Conservation (phyloP, 1,140 invertebrate species). For the Melitaea cinxia region DNA sequence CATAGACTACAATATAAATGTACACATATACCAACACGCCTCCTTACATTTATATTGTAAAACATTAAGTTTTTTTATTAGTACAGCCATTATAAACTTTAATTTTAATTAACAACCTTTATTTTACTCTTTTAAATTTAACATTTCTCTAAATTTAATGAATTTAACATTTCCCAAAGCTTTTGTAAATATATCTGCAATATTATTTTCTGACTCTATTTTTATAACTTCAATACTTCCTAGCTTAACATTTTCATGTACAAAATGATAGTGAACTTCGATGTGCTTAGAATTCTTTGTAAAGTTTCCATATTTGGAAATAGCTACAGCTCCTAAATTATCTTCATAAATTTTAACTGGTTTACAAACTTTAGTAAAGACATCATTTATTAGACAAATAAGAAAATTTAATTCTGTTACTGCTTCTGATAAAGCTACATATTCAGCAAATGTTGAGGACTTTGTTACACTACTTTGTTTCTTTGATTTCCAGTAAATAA, state of each 20-base stretch:
- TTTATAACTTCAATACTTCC: too few species aligned
- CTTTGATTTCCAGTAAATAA: conserved; percentile 57
- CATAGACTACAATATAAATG: too few species aligned
- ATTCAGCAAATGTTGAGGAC: conserved; percentile 53
- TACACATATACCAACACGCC: too few species aligned
- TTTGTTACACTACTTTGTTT: conserved; percentile 56
- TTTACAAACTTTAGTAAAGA: conserved; percentile 43
- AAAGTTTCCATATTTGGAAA: conserved; percentile 55
- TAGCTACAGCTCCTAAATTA: conserved; percentile 48
- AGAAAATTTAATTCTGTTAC: conserved; percentile 48
- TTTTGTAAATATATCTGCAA: too few species aligned
- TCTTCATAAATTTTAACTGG: conserved; percentile 52
- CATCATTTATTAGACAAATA: conserved; percentile 45
- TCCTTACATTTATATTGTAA: too few species aligned
- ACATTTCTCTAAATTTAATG: too few species aligned
- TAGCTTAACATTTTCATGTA: conserved; percentile 46
- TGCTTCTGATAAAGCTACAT: conserved; percentile 45
- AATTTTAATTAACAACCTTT: too few species aligned
- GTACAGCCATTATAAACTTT: too few species aligned
- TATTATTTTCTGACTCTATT: background rate
- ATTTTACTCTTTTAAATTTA: too few species aligned
- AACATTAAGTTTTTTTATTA: too few species aligned
- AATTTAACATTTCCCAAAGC: too few species aligned
- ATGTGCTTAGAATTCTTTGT: conserved; percentile 56
- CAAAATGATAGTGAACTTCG: conserved; percentile 53